Evolutionary conservation across 2,797 vertebrate species (phyloP).

Genomic region (Trachops cirrhosus): DNA sequence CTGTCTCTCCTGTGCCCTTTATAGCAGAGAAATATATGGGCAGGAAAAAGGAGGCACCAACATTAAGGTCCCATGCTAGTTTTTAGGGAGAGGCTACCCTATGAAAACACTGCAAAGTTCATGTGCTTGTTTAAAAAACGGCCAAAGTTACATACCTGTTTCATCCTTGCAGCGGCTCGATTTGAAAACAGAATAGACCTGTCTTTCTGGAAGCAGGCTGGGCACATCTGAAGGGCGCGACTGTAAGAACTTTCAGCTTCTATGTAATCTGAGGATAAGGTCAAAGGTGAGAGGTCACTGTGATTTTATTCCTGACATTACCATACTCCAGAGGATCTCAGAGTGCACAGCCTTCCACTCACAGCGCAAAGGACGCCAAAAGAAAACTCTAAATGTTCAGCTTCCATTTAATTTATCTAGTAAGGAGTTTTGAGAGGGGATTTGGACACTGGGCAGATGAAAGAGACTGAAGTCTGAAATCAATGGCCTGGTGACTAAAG

Average conservation of each 20-base stretch:
- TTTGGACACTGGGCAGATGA: neutral
- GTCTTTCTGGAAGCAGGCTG: conserved; percentile 89
- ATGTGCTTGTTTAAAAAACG: neutral
- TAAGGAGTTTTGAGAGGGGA: neutral
- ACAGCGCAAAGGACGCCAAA: neutral
- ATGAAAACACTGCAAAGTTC: neutral
- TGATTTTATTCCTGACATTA: neutral
- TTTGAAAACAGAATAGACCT: conserved; percentile 94
- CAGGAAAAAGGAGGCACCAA: neutral
- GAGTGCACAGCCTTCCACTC: neutral
- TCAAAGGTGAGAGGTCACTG: neutral
- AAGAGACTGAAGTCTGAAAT: neutral
- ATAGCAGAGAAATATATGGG: neutral
- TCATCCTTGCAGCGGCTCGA: conserved; percentile 92
- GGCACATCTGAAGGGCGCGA: conserved; percentile 88
- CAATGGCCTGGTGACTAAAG: neutral
- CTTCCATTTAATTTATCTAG: neutral
- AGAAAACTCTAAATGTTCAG: neutral
- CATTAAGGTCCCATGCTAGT: neutral
- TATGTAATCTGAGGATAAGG: conserved; percentile 84
- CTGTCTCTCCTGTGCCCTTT: neutral
- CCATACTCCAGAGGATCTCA: neutral
- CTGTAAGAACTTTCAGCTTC: conserved; percentile 90
- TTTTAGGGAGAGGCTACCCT: neutral
- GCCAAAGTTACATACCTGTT: conserved; percentile 85